A percentile compares a stretch with the other conserved stretches of the same genome.
Evolutionary conservation across 92 coral and sea anemone species (phyloP).

Genomic region (Phymanthus crucifer): DNA sequence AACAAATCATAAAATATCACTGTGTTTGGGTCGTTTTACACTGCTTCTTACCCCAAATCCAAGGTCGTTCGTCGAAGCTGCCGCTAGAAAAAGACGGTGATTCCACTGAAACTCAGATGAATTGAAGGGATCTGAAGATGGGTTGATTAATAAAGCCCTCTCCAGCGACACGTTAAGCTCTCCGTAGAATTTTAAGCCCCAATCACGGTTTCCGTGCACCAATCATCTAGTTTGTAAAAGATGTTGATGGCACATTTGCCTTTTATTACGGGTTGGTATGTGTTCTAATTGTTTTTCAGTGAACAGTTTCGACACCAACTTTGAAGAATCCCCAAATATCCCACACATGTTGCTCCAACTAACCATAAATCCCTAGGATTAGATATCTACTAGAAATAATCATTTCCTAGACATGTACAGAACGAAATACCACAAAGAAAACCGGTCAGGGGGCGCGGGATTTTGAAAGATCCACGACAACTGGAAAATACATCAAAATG

Average conservation of each 20-base stretch:
- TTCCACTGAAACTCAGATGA: neutral
- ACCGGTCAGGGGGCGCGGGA: neutral
- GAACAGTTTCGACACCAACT: slow-evolving; percentile 27
- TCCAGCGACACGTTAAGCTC: slow-evolving; percentile 1
- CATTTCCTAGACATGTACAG: neutral
- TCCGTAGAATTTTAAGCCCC: neutral
- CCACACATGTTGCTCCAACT: slow-evolving; percentile 18
- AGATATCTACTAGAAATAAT: neutral
- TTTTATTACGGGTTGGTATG: slow-evolving; percentile 27
- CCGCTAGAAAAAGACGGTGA: neutral
- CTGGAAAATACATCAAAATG: slow-evolving; percentile 24
- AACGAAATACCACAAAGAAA: slow-evolving; percentile 3
- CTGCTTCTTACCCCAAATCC: neutral
- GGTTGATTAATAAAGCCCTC: neutral
- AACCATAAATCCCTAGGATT: slow-evolving; percentile 1
- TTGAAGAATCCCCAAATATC: neutral
- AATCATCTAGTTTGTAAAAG: slow-evolving; percentile 10
- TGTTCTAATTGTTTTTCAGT: slow-evolving; percentile 22
- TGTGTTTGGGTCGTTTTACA: neutral
- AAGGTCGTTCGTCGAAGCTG: neutral
- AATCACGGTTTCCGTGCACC: neutral
- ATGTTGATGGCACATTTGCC: slow-evolving; percentile 35
- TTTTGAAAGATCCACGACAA: slow-evolving; percentile 8
- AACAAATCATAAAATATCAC: neutral
- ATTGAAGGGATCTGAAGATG: neutral